Evolutionary conservation across 2,797 vertebrate genomes (phyloP), one percentile per base, ranked within the genome.

Genomic region (Tenualosa thibaudeaui): DNA sequence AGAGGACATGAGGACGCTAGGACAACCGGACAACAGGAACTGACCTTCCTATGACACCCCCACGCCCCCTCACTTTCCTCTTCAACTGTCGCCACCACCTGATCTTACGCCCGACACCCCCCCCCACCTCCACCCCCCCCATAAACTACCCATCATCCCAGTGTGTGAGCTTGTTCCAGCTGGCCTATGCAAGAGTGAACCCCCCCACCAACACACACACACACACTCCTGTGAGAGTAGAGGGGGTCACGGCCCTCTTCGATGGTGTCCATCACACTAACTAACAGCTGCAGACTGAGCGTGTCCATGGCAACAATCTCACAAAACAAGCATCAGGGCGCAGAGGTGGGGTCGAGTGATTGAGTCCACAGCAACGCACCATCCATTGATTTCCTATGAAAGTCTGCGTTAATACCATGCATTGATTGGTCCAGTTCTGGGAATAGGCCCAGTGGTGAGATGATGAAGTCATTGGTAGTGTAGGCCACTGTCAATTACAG

Each of bases 251-350:
- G 88, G 90, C 88, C 91, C 87, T 88, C 84, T 71, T 87, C 85
- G 84, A 83, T 92, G 90, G 92, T 92, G 90, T 84, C 92, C 92
- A 90, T 84, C 40, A 46, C 7, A 78, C 71, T 78, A 71, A 88
- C 90, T 90, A 93, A 92, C 91, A 93, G 92, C 91, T 93, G 93
- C 91, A 90, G 85, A 90, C 86, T 90, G 83, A 90, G 88, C 83
- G 85, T 62, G 19, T 60, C 84, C 43, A 53, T 56, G 68, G 71
- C 65, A 78, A 51, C 71, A 53, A 56, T 81, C 81, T 37, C 78
- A 46, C 53, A 75, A 53, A 50, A 54, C 62, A 50, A 71, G 54
- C 50, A 46, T 26, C 1, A 51, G 81, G 81, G 31, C n/a, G 5
- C 22, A 2, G 19, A 31, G 62, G 15, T 7, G 71, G 40, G 71